Evolutionary conservation across 2,888 invertebrate genomes (phyloP).

Genomic region (Panorpa germanica): DNA sequence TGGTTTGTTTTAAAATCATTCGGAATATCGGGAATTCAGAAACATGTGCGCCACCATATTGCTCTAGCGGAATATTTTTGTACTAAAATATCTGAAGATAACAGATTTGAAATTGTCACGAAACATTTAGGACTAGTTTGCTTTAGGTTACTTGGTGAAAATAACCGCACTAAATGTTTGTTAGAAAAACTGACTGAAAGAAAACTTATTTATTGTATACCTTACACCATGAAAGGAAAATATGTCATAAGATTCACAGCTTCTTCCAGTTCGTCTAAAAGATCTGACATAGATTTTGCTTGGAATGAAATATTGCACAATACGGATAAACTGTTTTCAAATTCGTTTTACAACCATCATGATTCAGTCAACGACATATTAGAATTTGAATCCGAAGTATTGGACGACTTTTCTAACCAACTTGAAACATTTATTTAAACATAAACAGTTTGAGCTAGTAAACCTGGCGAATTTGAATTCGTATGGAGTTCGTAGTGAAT

Average conservation of each 20-base stretch:
- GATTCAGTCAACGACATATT: too few relatives aligned
- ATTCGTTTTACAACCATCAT: too few relatives aligned
- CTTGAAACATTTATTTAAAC: too few relatives aligned
- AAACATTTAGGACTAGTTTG: constrained; percentile 63
- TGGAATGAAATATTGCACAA: constrained; percentile 56
- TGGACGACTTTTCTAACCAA: too few relatives aligned
- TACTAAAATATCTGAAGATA: constrained; percentile 39
- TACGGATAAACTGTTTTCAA: too few relatives aligned
- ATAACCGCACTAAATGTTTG: constrained; percentile 41
- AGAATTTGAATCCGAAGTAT: too few relatives aligned
- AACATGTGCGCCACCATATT: constrained; percentile 51
- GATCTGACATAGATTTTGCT: constrained; percentile 64
- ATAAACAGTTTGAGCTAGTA: too few relatives aligned
- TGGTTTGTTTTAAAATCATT: constrained; percentile 71
- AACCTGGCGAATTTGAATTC: too few relatives aligned
- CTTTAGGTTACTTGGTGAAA: constrained; percentile 38
- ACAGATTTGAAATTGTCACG: constrained; percentile 51
- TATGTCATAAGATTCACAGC: constrained; percentile 47
- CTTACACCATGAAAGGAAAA: constrained; percentile 41
- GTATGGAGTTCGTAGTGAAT: too few relatives aligned
- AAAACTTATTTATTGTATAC: constrained; percentile 54
- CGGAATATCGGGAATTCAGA: constrained; percentile 56
- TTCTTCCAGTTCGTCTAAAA: too few relatives aligned
- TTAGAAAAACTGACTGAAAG: constrained; percentile 45
- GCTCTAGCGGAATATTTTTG: constrained; percentile 55